These are phyloP conservation scores for Mizuhopecten yessoensis DNA, from an alignment of 1,140 invertebrate species.

Conservation along the genomic window DNA sequence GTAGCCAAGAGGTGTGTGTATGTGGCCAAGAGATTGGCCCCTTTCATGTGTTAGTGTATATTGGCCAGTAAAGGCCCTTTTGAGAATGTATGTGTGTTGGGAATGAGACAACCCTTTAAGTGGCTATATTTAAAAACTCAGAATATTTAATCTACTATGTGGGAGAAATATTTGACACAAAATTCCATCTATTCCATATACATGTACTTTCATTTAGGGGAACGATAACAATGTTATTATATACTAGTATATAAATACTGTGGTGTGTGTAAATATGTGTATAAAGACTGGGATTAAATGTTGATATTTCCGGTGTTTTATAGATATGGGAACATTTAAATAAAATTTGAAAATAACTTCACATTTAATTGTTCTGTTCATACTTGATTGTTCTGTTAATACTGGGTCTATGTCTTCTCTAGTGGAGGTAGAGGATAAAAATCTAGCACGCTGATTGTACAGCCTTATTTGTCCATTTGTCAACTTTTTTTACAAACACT, in stretches of 20 bases:
- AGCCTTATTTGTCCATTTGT: too few relatives aligned
- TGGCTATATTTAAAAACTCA: not conserved
- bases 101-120: not conserved
- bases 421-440: too few relatives aligned
- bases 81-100: not conserved
- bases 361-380: not conserved
- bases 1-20: too few relatives aligned
- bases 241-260: not conserved
- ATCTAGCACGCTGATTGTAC: too few relatives aligned
- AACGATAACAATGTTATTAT: not conserved
- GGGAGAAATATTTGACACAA: constrained; percentile 10
- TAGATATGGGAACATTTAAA: constrained; percentile 39
- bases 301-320: not conserved
- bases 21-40: too few relatives aligned
- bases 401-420: too few relatives aligned
- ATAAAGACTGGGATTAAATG: constrained; percentile 3
- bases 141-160: not conserved
- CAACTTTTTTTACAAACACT: too few relatives aligned
- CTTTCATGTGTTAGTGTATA: too few relatives aligned
- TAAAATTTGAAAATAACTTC: constrained; percentile 10
- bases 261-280: not conserved
- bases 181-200: not conserved
- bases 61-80: too few relatives aligned
- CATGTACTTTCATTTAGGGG: not conserved
- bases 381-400: too few relatives aligned